These are phyloP conservation scores for Spondyliosoma cantharus DNA, from an alignment of 2,797 vertebrate species.

Conservation along the genomic window DNA sequence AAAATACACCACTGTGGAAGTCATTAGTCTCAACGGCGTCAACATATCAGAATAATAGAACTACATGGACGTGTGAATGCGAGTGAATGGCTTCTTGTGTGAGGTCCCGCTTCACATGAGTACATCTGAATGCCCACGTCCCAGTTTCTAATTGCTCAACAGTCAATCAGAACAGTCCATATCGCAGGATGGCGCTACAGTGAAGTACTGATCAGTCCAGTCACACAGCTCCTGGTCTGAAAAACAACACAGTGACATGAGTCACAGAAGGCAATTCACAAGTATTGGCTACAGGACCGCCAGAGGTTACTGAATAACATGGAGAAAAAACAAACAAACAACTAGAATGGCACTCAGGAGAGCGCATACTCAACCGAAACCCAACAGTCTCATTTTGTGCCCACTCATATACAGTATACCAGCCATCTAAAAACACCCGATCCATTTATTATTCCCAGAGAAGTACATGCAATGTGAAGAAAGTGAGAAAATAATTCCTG, in stretches of 20 bases:
- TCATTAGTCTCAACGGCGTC: constrained; percentile 6
- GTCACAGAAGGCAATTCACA: constrained; percentile 40
- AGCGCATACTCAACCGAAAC: too few species aligned
- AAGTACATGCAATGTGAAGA: too few species aligned
- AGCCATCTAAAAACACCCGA: too few species aligned
- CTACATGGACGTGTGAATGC: constrained; percentile 6
- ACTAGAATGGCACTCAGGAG: not conserved
- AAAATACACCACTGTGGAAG: constrained; percentile 42
- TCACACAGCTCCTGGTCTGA: constrained; percentile 9
- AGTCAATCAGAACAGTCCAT: constrained; percentile 45
- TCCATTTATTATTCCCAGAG: too few species aligned
- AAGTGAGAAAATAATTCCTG: too few species aligned
- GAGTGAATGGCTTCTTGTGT: constrained; percentile 40
- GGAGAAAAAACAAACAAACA: not conserved
- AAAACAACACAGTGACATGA: constrained; percentile 35
- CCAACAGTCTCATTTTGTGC: too few species aligned
- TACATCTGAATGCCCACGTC: constrained; percentile 49
- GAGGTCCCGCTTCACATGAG: constrained; percentile 59
- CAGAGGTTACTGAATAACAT: not conserved
- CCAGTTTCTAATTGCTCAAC: constrained; percentile 46
- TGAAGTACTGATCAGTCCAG: constrained; percentile 43
- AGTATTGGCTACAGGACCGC: not conserved
- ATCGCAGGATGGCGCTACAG: constrained; percentile 9
- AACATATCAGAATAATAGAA: constrained; percentile 40
- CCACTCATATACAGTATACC: too few species aligned